A percentile compares a stretch with the other conserved stretches of the same genome.
Conservation (phyloP, 2,888 invertebrate genomes). For the Holacanthella duospinosa region DNA sequence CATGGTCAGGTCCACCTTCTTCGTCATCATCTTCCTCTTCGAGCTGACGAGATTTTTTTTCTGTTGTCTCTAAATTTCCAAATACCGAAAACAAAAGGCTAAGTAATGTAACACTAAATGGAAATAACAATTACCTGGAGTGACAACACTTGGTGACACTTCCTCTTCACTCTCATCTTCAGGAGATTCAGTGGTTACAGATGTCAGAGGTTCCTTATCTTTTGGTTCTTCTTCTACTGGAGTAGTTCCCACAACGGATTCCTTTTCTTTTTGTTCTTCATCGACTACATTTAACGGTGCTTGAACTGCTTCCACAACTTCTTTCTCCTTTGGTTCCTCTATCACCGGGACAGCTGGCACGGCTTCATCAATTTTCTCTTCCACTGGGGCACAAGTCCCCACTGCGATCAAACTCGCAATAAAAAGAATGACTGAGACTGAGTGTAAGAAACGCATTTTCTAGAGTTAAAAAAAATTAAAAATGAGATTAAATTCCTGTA, state of each 20-base stretch:
- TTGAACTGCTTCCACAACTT: neutral
- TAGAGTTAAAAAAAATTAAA: conserved; percentile 1
- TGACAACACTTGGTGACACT: neutral
- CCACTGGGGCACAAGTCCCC: conserved; percentile 8
- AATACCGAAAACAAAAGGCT: neutral
- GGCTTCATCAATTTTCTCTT: conserved; percentile 8
- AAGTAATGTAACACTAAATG: neutral
- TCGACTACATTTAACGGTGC: neutral
- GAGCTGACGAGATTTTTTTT: conserved; percentile 23
- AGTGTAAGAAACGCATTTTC: neutral
- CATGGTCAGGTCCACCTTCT: conserved; percentile 30
- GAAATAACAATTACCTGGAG: neutral
- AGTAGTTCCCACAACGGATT: too few relatives aligned
- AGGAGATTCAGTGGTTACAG: conserved; percentile 15
- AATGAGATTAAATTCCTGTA: too few relatives aligned
- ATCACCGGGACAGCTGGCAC: conserved; percentile 9
- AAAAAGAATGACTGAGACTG: neutral
- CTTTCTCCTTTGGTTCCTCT: too few relatives aligned
- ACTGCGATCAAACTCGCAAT: neutral
- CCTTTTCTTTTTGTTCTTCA: neutral
- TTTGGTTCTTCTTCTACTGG: neutral
- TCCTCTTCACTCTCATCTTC: conserved; percentile 11
- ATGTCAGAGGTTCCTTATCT: conserved; percentile 4
- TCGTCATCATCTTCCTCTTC: conserved; percentile 30
- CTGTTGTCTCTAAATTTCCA: conserved; percentile 11